Evolutionary conservation across 2,797 vertebrate species (phyloP), one percentile per base, ranked within the genome.

Genomic region (Sphenodon punctatus): DNA sequence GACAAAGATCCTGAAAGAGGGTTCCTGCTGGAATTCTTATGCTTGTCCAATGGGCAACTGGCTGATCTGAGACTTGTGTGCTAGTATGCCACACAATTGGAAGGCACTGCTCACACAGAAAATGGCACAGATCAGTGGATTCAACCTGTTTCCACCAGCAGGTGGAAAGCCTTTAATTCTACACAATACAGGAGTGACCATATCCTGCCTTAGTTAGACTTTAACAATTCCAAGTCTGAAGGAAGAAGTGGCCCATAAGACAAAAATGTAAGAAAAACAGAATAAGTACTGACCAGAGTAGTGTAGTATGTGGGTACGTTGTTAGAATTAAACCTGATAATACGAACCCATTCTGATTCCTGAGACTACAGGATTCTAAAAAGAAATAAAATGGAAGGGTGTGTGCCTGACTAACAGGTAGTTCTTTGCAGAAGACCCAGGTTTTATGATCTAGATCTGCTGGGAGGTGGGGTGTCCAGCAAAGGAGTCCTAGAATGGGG

Each of bases 51-150:
- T 64, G 0, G 34, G 68, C 78, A 20, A 46, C 0, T 12, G 1
- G 0, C 0, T 20, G 0, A 27, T 38, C 59, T 0, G 22, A 17
- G 39, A 5, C 0, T 0, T 13, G 9, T 0, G 1, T 0, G 3
- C 3, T 13, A 55, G 64, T 14, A 36, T 3, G 4, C 9, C 66
- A 7, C 46, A 1, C 20, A 30, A 36, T 13, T 27, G 25, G 19
- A 43, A 68, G 12, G 9, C 61, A 73, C 25, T 10, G 30, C 12
- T 5, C 10, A 10, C 36, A 67, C 45, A n/a, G 4, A 51, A 64
- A 30, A 39, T 69, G 17, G 58, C 46, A 17, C 39, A 59, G 46
- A 39, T n/a, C 39, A 32, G 56, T 15, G 45, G 32, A 14, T 22
- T 34, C 25, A 30, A 34, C 34, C n/a, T 34, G 5, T 42, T 65